Base-by-base conservation (phyloP, 2,113 vertebrate species). In the Corydoras maculifer region DNA sequence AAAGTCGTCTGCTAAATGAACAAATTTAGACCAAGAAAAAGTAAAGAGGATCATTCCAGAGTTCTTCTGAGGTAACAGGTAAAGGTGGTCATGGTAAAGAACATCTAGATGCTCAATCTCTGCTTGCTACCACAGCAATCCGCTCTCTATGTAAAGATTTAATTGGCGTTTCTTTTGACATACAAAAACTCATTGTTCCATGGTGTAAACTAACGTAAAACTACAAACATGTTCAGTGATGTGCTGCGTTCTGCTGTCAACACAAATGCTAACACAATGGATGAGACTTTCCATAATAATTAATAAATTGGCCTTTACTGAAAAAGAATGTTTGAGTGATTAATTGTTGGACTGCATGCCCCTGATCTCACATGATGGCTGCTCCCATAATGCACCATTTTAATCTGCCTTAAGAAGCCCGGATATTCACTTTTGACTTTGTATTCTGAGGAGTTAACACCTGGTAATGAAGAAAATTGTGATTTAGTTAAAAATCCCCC, bases 261-360 rank as follows among this genome's bases (percentile, higher is more conserved):
- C 79, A 77, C 79, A 82, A 87, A 82, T 82, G 75, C 78, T 62
- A 78, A 77, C 78, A 81, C 83, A 84, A 84, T 79, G 78, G 11
- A 72, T 53, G 58, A 82, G 75, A 73, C 72, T 78, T 83, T 18
- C 31, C 14, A 49, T 62, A 65, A 69, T 83, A 81, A 43, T 85
- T 67, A 69, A 9, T 30, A 43, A 65, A 67, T 51, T 68, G 55
- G 2, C 18, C 35, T 58, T 65, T 43, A 70, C 11, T 68, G 53
- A 30, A 58, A 15, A 67, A 30, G 58, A 73, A 67, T 59, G 18
- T 14, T 30, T n/a, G 30, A 58, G 43, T 66, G 15, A 66, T 32
- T 60, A 66, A 73, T 59, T 59, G 58, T 54, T 73, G 12, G 14
- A 59, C 71, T 73, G 49, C 18, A 30, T 10, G 55, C n/a, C 43